Evolutionary conservation across 2,797 vertebrate genomes (phyloP).

Genomic region (Borostomias antarcticus): DNA sequence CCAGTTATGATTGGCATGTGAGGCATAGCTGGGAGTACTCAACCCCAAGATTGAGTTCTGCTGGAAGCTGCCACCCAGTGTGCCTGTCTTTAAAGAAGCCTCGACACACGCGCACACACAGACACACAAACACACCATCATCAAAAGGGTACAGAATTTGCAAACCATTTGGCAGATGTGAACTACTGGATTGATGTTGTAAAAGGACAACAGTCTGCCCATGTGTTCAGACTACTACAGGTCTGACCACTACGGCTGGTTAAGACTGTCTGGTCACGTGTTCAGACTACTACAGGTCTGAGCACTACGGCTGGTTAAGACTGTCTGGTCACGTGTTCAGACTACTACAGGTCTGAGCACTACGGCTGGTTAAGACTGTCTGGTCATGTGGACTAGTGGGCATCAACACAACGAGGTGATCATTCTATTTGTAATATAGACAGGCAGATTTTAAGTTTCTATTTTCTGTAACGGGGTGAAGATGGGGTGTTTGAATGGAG

Average conservation of each 20-base stretch:
- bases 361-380: too few species aligned
- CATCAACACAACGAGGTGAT: neutral
- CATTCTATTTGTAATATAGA: constrained; percentile 51
- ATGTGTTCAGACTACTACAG: neutral
- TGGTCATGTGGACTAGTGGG: neutral
- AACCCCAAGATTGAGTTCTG: neutral
- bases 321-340: too few species aligned
- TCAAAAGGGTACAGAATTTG: neutral
- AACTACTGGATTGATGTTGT: too few species aligned
- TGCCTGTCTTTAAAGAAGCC: neutral
- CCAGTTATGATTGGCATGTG: neutral
- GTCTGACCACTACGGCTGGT: too few species aligned
- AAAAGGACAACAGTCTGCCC: too few species aligned
- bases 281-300: too few species aligned
- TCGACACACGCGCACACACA: neutral
- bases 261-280: too few species aligned
- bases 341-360: constrained; percentile 30
- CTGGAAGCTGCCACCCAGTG: too few species aligned
- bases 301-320: too few species aligned
- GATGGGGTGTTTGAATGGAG: constrained; percentile 7
- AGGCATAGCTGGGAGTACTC: neutral
- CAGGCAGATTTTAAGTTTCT: constrained; percentile 58
- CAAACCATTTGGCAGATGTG: neutral
- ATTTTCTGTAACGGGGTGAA: constrained; percentile 63
- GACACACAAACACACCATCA: neutral